These are phyloP conservation scores for Neodiprion pinetum DNA, from an alignment of 1,140 invertebrate species.

Conservation along the genomic window DNA sequence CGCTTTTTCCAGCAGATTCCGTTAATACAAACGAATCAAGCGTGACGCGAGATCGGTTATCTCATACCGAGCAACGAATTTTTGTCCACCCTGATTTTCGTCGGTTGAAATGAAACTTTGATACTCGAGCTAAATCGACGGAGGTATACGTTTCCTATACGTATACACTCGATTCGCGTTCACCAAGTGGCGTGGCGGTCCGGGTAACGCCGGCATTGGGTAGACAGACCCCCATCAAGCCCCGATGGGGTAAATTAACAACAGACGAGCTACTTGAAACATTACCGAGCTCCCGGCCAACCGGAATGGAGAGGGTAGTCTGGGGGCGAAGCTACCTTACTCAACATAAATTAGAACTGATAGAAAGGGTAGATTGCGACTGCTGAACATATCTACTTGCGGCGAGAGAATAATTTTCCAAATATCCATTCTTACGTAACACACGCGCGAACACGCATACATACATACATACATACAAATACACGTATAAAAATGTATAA, in stretches of 20 bases:
- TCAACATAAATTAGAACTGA: slow-evolving; percentile 62
- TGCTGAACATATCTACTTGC: slow-evolving; percentile 55
- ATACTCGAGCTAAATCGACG: no score
- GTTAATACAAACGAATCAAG: no score
- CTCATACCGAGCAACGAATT: no score
- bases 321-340: slow-evolving; percentile 49
- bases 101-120: no score
- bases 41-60: no score
- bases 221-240: slow-evolving; percentile 55
- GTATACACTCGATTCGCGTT: no score
- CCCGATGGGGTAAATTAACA: slow-evolving; percentile 58
- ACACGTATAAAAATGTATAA: no score
- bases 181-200: neutral
- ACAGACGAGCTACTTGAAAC: slow-evolving; percentile 62
- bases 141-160: no score
- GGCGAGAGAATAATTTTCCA: slow-evolving; percentile 6
- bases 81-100: no score
- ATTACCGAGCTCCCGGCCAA: slow-evolving; percentile 53
- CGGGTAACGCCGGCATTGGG: slow-evolving; percentile 31
- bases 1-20: no score
- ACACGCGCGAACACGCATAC: no score
- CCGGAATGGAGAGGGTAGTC: slow-evolving; percentile 16
- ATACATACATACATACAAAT: no score
- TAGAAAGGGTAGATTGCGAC: slow-evolving; percentile 62
- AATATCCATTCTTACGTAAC: neutral